phyloP scores from a whole-genome alignment of 2,797 vertebrate genomes.

The Neosilurus hyrtlii region DNA sequence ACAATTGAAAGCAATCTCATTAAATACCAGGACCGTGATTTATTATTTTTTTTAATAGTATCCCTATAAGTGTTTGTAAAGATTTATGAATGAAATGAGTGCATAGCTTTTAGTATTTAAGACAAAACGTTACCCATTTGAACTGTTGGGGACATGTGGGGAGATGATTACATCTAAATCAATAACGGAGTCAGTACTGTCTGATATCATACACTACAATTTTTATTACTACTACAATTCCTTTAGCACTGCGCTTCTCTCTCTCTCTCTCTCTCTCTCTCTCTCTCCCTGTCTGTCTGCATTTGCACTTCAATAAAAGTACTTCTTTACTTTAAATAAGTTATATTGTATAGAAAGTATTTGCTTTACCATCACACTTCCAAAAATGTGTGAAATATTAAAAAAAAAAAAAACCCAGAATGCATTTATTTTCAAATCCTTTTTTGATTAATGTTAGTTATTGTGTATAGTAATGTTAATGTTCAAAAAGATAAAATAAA shows the following conservation, averaged over 20 bases:
- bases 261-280: no score
- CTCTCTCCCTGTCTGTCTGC: no score
- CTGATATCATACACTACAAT: not conserved
- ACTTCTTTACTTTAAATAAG: not conserved
- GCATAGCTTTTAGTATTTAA: not conserved
- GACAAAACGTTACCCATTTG: not conserved
- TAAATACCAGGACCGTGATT: not conserved
- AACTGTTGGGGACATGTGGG: not conserved
- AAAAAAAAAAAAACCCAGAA: no score
- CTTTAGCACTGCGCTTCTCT: not conserved
- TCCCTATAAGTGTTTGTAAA: not conserved
- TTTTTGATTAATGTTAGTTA: no score
- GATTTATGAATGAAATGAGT: not conserved
- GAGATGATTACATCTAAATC: not conserved
- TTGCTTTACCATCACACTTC: not conserved
- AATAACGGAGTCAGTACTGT: not conserved
- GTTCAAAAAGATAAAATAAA: no score
- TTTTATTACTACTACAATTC: not conserved
- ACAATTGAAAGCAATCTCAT: conserved; percentile 19
- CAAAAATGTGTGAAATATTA: no score
- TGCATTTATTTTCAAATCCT: no score
- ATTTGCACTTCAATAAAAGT: no score
- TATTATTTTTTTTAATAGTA: not conserved
- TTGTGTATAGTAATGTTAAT: no score
- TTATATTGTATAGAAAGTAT: not conserved